Evolutionary conservation across 2,797 vertebrate species (phyloP).

Genomic region (Triplophysa bombifrons): DNA sequence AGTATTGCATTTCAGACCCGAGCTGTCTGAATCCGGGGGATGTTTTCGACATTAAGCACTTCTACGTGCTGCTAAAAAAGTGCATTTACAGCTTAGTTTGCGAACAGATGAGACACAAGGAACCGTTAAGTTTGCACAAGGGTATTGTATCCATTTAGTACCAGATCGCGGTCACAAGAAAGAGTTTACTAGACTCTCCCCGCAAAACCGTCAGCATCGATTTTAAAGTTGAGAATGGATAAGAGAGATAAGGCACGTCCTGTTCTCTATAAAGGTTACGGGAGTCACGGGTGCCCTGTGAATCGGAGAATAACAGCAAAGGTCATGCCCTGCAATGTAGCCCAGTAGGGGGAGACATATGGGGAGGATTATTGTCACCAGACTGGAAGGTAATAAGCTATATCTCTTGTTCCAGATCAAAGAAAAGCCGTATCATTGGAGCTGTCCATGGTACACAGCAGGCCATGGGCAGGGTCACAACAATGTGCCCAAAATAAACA

Average conservation of each 20-base stretch:
- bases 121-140: constrained; percentile 2
- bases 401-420: constrained; percentile 55
- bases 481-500: constrained; percentile 39
- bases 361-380: constrained; percentile 37
- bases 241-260: constrained; percentile 48
- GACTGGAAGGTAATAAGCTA: constrained; percentile 39
- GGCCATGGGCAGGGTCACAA: constrained; percentile 40
- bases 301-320: constrained; percentile 51
- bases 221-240: constrained; percentile 61
- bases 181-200: constrained; percentile 72
- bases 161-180: constrained; percentile 62
- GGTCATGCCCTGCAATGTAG: constrained; percentile 58
- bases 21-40: constrained; percentile 16
- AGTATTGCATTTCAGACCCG: constrained; percentile 20
- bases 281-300: constrained; percentile 65
- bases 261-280: constrained; percentile 62
- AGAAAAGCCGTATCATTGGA: constrained; percentile 39
- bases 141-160: constrained; percentile 31
- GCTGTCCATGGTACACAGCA: constrained; percentile 42
- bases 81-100: constrained; percentile 4
- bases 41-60: constrained; percentile 15
- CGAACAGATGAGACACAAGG: constrained; percentile 14
- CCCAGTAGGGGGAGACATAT: constrained; percentile 53
- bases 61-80: background rate
- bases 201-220: constrained; percentile 63